A percentile compares a stretch with the other conserved stretches of the same genome.
Conservation (phyloP, 2,888 invertebrate species). For the Gymnocheta viridis region DNA sequence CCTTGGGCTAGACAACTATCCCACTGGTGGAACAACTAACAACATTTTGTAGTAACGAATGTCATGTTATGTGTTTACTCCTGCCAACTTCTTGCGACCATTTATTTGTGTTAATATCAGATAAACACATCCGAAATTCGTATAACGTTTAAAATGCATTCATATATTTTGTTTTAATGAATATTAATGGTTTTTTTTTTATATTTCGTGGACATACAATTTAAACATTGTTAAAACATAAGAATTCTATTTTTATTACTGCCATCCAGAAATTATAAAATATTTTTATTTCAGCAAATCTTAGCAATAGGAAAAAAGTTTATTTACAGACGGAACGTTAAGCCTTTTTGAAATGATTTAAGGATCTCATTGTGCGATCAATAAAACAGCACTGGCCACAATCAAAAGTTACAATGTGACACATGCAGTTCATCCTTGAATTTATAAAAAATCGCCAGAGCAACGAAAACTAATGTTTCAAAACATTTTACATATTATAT, state of each 20-base stretch:
- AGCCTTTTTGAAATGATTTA: no score
- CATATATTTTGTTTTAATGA: constrained; percentile 26
- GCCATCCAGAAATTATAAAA: neutral
- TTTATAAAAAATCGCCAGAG: no score
- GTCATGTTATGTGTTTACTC: neutral
- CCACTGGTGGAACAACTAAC: constrained; percentile 1
- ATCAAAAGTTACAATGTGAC: no score
- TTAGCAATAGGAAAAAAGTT: no score
- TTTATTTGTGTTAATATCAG: neutral
- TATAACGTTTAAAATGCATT: neutral
- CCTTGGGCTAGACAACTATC: constrained; percentile 42
- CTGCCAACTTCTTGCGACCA: neutral
- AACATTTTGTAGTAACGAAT: neutral
- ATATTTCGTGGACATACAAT: neutral
- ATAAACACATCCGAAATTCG: neutral
- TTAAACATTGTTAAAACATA: neutral
- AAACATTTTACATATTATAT: no score
- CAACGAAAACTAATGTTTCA: no score
- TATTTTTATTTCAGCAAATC: no score
- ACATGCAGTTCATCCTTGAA: no score
- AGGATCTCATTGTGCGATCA: no score
- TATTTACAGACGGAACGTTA: no score
- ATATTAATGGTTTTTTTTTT: neutral
- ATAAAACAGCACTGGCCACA: no score
- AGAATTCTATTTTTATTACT: neutral